These are phyloP conservation scores for Scatophagus argus DNA, from an alignment of 2,113 vertebrate genomes.

Conservation along the genomic window DNA sequence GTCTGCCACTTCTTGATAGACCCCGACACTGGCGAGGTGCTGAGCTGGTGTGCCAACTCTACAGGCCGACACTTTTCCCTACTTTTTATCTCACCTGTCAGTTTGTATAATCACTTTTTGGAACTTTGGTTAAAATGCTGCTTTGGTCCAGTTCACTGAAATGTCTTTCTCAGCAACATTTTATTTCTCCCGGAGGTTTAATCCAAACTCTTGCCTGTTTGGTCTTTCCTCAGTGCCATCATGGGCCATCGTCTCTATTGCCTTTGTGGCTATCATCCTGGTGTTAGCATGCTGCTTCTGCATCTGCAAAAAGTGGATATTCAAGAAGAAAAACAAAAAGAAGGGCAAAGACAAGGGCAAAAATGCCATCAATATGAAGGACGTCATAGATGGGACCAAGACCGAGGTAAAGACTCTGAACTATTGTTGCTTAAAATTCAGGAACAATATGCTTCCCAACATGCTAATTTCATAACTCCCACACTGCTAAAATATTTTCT, in stretches of 20 bases:
- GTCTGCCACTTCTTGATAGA: constrained; percentile 58
- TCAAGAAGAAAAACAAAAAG: constrained; percentile 99
- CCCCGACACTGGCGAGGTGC: constrained; percentile 13
- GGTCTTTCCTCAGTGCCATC: constrained; percentile 89
- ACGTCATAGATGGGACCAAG: constrained; percentile 95
- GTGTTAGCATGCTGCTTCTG: constrained; percentile 99
- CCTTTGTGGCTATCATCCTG: constrained; percentile 96
- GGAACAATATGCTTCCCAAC: neutral
- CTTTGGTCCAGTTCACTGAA: neutral
- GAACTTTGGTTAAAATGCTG: neutral
- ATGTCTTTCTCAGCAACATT: neutral
- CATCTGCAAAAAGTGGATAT: constrained; percentile 99
- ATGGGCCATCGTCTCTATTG: constrained; percentile 98
- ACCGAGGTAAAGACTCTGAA: constrained; percentile 91
- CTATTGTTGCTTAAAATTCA: neutral
- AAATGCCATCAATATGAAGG: constrained; percentile 99
- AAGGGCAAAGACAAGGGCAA: constrained; percentile 99
- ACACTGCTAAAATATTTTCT: neutral
- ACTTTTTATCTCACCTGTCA: constrained; percentile 53
- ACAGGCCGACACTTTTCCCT: constrained; percentile 22
- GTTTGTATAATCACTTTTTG: constrained; percentile 27
- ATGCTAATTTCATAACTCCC: neutral
- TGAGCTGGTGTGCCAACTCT: constrained; percentile 13
- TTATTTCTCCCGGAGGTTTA: neutral
- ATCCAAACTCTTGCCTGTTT: constrained; percentile 11